Evolutionary conservation across 2,797 vertebrate species (phyloP).

Genomic region (Aphelocoma californica): DNA sequence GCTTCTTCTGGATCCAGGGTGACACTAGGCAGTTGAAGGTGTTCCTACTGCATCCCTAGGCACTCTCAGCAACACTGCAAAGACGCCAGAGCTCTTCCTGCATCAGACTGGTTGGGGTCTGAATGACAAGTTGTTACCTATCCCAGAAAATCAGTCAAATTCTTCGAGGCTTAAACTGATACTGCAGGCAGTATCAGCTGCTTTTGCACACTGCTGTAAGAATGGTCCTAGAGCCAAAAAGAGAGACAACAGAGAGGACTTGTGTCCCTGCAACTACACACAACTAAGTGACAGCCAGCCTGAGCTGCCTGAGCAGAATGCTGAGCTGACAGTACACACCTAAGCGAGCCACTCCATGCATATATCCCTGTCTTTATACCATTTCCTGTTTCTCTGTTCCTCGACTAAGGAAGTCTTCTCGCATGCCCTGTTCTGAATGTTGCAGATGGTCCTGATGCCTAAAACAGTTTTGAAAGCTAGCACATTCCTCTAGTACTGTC

Average conservation of each 20-base stretch:
- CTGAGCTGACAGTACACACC: neutral
- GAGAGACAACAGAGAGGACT: neutral
- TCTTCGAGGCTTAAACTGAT: neutral
- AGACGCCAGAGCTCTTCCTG: neutral
- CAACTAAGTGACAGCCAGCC: neutral
- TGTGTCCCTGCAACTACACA: neutral
- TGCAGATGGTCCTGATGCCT: neutral
- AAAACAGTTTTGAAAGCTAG: neutral
- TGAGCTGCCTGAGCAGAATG: neutral
- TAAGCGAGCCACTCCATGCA: neutral
- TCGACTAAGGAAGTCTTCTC: neutral
- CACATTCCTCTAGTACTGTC: rapidly evolving
- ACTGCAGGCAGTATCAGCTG: neutral
- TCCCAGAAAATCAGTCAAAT: neutral
- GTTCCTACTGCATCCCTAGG: neutral
- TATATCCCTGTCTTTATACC: neutral
- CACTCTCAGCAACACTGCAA: neutral
- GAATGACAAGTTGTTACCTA: neutral
- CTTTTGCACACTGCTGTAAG: neutral
- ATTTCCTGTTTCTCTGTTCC: neutral
- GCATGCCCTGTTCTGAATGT: neutral
- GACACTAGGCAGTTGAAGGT: neutral
- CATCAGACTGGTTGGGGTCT: neutral
- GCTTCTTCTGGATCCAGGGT: neutral
- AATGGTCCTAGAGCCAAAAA: neutral